Base-by-base conservation (phyloP, 1,140 invertebrate genomes). In the Galleria mellonella region DNA sequence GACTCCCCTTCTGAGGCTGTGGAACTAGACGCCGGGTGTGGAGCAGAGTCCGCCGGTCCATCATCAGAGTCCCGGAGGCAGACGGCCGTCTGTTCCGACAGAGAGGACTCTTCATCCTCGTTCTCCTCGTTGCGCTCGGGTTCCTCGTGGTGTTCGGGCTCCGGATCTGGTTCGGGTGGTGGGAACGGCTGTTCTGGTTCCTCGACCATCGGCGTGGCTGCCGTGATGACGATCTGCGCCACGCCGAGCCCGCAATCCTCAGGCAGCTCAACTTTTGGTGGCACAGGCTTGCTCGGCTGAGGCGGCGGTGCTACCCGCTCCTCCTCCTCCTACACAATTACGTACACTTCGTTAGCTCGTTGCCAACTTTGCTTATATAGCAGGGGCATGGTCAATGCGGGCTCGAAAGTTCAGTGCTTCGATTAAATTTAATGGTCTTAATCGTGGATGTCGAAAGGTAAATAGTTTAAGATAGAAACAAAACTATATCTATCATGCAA, bases 161-260 rank as follows among this genome's bases (percentile, higher is more conserved):
- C 88, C 1, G 82, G 57, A 28, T 86, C 84, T 44, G 87, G 63
- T 27, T 82, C 72, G 11, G 78, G 71, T 12, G 87, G 87, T 15
- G 91, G 91, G 72, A 92, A 93, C 2, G 90, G 88, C 41, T 89
- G 88, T 27, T 93, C 92, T 4, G 89, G 85, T 55, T 95, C 93
- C 78, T 96, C 94, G 55, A 90, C 86, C 93, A 95, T 94, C 13
- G 94, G 95, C 4, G 95, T 96, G 32, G 95, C 94, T 13, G 94
- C 94, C 9, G 94, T 96, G 67, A 96, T 95, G 5, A 95, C 93
- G 54, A 96, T 96, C 70, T 94, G 93, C 39, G 93, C 94, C 35
- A 94, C 93, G 42, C 92, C 92, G 55, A 91, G 90, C 59, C 60
- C 66, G 32, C 67, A 65, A 12, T 68, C 69, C 8, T 47, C 40